Evolutionary conservation across 2,113 vertebrate genomes (phyloP).

Genomic region (Cephalopterus ornatus): DNA sequence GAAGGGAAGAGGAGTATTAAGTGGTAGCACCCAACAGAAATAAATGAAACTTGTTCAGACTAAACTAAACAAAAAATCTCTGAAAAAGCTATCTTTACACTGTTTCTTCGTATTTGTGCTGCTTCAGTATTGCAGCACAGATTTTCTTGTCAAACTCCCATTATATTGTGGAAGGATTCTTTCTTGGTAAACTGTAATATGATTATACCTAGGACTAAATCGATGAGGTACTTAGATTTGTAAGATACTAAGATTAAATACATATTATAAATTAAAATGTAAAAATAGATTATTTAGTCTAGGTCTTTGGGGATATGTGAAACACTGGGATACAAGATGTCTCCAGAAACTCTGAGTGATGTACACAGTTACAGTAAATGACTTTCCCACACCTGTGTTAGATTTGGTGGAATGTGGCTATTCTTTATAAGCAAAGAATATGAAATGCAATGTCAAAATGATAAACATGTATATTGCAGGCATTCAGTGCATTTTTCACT

Average conservation of each 20-base stretch:
- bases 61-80: not conserved
- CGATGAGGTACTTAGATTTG: not conserved
- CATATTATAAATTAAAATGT: constrained; percentile 1
- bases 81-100: not conserved
- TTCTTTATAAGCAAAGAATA: constrained; percentile 1
- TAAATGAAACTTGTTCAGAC: not conserved
- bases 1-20: not conserved
- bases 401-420: constrained; percentile 19
- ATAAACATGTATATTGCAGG: not conserved
- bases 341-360: not conserved
- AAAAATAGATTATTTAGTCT: constrained; percentile 33
- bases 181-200: not conserved
- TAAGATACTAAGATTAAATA: not conserved
- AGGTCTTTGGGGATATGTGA: not conserved
- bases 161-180: not conserved
- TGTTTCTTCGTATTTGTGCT: not conserved
- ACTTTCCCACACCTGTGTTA: constrained; percentile 20
- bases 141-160: not conserved
- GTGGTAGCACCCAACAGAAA: not conserved
- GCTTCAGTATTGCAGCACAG: not conserved
- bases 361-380: not conserved
- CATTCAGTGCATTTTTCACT: not conserved
- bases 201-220: not conserved
- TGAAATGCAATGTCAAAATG: constrained; percentile 25
- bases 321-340: not conserved